These are phyloP conservation scores for Melanophora roralis DNA, from an alignment of 2,888 invertebrate species.

Conservation along the genomic window DNA sequence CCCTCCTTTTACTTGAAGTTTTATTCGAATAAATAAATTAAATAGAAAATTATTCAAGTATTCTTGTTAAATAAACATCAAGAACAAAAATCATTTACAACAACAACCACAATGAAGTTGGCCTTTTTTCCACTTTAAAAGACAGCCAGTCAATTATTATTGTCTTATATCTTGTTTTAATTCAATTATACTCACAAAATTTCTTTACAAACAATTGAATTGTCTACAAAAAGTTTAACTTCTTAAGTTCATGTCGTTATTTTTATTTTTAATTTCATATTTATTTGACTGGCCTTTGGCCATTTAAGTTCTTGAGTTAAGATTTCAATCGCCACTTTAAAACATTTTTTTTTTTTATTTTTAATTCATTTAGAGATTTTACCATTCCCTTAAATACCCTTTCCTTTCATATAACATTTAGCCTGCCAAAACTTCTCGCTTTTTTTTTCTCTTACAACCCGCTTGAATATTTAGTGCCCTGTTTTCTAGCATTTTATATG, in stretches of 20 bases:
- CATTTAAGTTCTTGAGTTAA: constrained; percentile 10
- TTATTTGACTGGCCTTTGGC: constrained; percentile 15
- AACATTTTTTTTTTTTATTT: not conserved
- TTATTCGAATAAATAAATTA: constrained; percentile 29
- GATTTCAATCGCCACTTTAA: constrained; percentile 22
- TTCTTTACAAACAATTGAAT: constrained; percentile 38
- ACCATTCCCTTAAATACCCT: too few relatives aligned
- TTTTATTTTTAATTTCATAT: not conserved
- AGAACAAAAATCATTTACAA: not conserved
- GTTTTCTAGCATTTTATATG: not conserved
- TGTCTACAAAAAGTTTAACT: constrained; percentile 11
- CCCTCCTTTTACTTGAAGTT: not conserved
- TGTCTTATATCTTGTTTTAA: constrained; percentile 2
- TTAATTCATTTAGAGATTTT: too few relatives aligned
- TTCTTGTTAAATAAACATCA: constrained; percentile 36
- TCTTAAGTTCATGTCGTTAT: constrained; percentile 15
- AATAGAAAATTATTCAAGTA: constrained; percentile 29
- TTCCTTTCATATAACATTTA: too few relatives aligned
- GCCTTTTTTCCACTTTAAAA: not conserved
- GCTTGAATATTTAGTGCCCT: not conserved
- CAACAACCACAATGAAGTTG: not conserved
- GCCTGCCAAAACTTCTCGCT: too few relatives aligned
- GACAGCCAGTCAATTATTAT: too few relatives aligned
- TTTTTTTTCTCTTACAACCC: too few relatives aligned
- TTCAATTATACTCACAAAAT: constrained; percentile 21